Evolutionary conservation across 1,140 invertebrate species (phyloP), one percentile per base, ranked within the genome.

Genomic region (Drosophila sulfurigaster): DNA sequence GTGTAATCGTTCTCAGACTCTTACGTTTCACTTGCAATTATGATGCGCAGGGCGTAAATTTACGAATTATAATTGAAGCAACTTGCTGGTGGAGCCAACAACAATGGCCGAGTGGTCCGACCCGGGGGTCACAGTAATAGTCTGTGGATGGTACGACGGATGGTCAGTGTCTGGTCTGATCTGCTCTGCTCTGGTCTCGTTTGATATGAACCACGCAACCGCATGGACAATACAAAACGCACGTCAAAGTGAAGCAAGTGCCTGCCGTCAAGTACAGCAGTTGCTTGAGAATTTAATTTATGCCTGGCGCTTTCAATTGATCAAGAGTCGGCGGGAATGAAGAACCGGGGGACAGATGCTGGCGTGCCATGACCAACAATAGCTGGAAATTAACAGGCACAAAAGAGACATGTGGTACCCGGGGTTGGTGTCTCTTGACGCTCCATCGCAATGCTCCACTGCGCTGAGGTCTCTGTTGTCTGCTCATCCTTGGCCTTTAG

Each of bases 211-310:
- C 11, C 45, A 62, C 11, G 45, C 43, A 65, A 56, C 45, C 62
- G 58, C 46, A 45, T n/a, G 5, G 11, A 52, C 20, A 43, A 58
- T 32, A 64, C 25, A 65, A 13, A 54, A 35, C 30, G 62, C 56
- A 58, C 60, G 65, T 71, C 62, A 78, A 78, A 67, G 66, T 51
- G 77, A 28, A 62, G 79, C 82, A 75, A 81, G 72, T 64, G 79
- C 58, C 79, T 64, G 72, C 58, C 79, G 76, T 87, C 82, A 87
- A 72, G 83, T 59, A 64, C 79, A 87, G 83, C 69, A 79, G 77
- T 88, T 88, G 83, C 80, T 78, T 82, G 69, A 43, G 88, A 87
- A 87, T 82, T 87, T 80, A 87, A 87, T 88, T 87, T 88, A 87
- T 87, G 83, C 80, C 60, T 56, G 62, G 78, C 79, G 78, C 75